A percentile compares a stretch with the other conserved stretches of the same genome.
Conservation (phyloP, 2,888 invertebrate genomes). For the Lagria hirta region DNA sequence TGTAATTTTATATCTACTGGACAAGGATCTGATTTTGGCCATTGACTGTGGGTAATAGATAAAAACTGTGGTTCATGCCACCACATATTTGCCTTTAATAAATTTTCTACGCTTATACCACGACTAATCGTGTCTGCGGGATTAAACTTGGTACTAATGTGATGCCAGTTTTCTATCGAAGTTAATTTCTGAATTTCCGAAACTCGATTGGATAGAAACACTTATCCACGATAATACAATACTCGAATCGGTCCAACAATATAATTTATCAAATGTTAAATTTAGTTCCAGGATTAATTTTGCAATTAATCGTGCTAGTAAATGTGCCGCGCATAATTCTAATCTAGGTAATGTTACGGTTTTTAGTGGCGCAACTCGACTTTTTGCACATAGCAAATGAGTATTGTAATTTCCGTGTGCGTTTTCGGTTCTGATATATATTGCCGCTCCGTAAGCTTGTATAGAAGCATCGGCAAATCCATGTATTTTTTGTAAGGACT, state of each 20-base stretch:
- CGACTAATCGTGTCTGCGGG: conserved; percentile 3
- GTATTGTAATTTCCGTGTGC: too few relatives aligned
- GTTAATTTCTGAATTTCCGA: conserved; percentile 1
- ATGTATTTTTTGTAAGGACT: background rate
- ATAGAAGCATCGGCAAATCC: too few relatives aligned
- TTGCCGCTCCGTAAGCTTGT: too few relatives aligned
- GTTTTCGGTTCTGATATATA: too few relatives aligned
- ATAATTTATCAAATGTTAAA: background rate
- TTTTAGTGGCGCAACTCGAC: too few relatives aligned
- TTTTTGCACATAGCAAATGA: too few relatives aligned
- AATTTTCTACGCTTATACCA: background rate
- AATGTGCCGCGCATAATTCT: too few relatives aligned
- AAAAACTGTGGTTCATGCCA: conserved; percentile 2
- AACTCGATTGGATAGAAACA: background rate
- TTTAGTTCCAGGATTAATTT: background rate
- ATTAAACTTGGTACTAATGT: background rate
- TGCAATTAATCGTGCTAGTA: too few relatives aligned
- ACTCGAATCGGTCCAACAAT: background rate
- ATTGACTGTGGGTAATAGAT: background rate
- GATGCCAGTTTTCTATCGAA: background rate
- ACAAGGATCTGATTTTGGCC: background rate
- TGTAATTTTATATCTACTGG: background rate
- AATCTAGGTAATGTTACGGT: too few relatives aligned
- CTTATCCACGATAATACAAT: background rate
- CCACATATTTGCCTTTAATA: background rate